Evolutionary conservation across 2,888 invertebrate genomes (phyloP).

Genomic region (Brachypterus glaber): DNA sequence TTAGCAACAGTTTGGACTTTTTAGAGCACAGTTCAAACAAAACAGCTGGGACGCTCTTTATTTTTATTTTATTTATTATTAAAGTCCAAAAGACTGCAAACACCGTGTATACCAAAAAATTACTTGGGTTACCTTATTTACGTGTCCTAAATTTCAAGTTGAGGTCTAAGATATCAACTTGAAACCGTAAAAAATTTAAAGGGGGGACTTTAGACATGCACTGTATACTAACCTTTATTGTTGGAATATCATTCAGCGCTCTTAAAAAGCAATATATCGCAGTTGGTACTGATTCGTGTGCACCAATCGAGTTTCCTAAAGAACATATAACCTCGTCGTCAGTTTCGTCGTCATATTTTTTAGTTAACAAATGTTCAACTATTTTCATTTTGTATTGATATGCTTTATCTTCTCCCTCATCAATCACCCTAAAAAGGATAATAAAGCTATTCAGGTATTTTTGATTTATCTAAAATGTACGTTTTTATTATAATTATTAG

Average conservation of each 20-base stretch:
- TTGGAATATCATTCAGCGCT: constrained; percentile 43
- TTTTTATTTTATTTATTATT: too few species aligned
- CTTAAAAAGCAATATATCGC: constrained; percentile 60
- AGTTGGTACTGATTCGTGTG: constrained; percentile 61
- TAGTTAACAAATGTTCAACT: constrained; percentile 44
- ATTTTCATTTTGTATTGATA: constrained; percentile 47
- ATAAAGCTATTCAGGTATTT: too few species aligned
- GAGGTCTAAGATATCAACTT: not conserved
- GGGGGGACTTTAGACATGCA: not conserved
- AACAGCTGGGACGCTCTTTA: too few species aligned
- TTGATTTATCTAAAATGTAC: too few species aligned
- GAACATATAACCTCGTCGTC: constrained; percentile 44
- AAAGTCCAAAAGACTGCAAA: constrained; percentile 8
- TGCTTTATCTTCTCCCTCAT: not conserved
- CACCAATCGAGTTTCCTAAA: constrained; percentile 53
- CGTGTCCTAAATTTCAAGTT: too few species aligned
- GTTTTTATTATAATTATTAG: too few species aligned
- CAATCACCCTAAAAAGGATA: not conserved
- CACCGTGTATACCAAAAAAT: too few species aligned
- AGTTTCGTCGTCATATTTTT: constrained; percentile 35
- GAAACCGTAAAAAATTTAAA: not conserved
- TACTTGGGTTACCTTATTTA: too few species aligned
- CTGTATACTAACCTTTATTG: constrained; percentile 38
- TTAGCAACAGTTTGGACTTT: too few species aligned
- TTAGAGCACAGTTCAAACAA: too few species aligned